Evolutionary conservation across 1,140 invertebrate genomes (phyloP), one percentile per base, ranked within the genome.

Genomic region (Drosophila parvula): DNA sequence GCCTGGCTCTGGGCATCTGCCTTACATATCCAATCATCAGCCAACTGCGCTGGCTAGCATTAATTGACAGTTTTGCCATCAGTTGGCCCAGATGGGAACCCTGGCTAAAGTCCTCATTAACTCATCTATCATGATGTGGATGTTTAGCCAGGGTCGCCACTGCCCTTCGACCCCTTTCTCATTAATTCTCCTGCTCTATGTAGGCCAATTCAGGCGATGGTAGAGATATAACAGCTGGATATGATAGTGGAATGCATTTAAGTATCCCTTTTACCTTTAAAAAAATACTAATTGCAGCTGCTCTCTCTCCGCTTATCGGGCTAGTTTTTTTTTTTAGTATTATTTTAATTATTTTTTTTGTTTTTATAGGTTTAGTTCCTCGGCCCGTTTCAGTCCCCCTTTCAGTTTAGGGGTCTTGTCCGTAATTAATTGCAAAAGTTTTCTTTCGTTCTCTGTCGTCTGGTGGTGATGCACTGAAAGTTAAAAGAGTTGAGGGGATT

Each of bases 391-490:
- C 27, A n/a, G 34, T 10, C 36, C 62, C 62, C 53, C 22, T 55
- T 44, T 63, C 41, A 50, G 61, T 70, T 79, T 62, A 80, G 76
- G 71, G 73, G 60, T 73, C 73, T 61, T 56, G 65, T 50, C 68
- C 64, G 76, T 89, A 88, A 88, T 88, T 88, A 88, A 88, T 88
- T 88, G 83, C 84, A 83, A 88, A 88, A 88, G 84, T 88, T 88
- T 82, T 48, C 43, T 62, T 57, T 57, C 50, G 28, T 55, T 60
- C 57, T 77, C 40, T 67, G 61, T 75, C 60, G 47, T 41, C 60
- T 47, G 47, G 48, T 69, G 62, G 71, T 55, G 22, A 22, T 22
- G 51, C 75, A 58, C 34, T 63, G 44, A 62, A 73, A 78, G 70
- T 81, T 61, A 44, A 86, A 79, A 83, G 34, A 7, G 79, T 80